Base-by-base conservation (phyloP, 2,113 vertebrate species). In the Perca flavescens region DNA sequence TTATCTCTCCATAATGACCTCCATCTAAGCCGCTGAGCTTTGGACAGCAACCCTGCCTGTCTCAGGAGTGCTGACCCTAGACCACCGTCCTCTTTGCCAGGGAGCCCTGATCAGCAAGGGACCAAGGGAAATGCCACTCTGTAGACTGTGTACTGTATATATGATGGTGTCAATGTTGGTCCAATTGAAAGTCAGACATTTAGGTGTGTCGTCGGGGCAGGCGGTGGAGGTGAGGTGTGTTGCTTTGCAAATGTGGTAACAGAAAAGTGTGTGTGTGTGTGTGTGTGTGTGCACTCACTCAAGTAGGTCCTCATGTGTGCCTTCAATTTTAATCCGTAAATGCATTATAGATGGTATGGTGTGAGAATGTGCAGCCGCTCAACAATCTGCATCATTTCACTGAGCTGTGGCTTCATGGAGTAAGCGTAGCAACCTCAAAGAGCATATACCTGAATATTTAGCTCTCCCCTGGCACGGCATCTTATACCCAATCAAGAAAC, bases 21-120 rank as follows among this genome's bases (percentile, higher is more conserved):
- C 85, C 74, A 88, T 86, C 84, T 90, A 66, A 67, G 72, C 86
- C 64, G 3, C 66, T 21, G 49, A 53, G 49, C 50, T 69, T 40
- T 85, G 85, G 86, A 83, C 81, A 75, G 67, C 60, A 73, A 77
- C 63, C 31, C 58, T 56, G n/a, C 31, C 57, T 34, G 67, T 92
- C 91, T 83, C 90, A 3, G 52, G 61, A 89, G 94, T 72, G 74
- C 73, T 79, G 86, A 88, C 84, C 82, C 86, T 73, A 64, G 84
- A 83, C 80, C 76, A 88, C 81, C 60, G 56, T 84, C 77, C 60
- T 74, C 74, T 78, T 77, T 90, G 91, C 89, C 91, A 92, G 85
- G 73, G 74, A 86, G 83, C 79, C 76, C 80, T 63, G 74, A 63
- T 74, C 81, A 85, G 75, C 86, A 86, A 70, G 73, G 70, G 64